Base-by-base conservation (phyloP, 2,888 invertebrate genomes). In the Chironomus tentans region DNA sequence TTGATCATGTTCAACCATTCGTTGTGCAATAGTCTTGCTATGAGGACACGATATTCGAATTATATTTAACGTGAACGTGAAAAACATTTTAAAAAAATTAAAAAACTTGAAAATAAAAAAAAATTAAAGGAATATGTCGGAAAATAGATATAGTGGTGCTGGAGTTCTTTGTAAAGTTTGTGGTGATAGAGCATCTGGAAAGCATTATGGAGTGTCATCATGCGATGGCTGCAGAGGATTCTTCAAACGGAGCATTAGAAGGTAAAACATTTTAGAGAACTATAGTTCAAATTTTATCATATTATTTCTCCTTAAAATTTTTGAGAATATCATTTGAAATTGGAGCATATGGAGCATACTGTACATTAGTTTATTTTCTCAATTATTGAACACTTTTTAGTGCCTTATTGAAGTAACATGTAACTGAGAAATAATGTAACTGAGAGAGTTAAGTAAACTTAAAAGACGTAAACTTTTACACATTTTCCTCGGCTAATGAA, bases 201-300 rank as follows among this genome's bases (percentile, higher is more conserved):
- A 65, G 21, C 65, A 65, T 65, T 65, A 65, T 24, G 65, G 95
- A 0, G 90, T 90, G 22, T 87, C 89, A 5, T 88, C 88, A 76
- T 91, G 90, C 81, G 93, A 93, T 82, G 93, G 92, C 48, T 96
- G 95, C 82, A 86, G 97, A 72, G 97, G 97, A 4, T 97, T 97
- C 86, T 97, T 97, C 86, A 97, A 97, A 83, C 86, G 96, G 79
- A 94, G 94, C 81, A 95, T 97, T 79, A 87, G 97, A 82, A 89
- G 93, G 92, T 92, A 85, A 82, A 80, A 77, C n/a, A n/a, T n/a
- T n/a, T n/a, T n/a, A n/a, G n/a, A n/a, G n/a, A n/a, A n/a, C n/a
- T n/a, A n/a, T n/a, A n/a, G n/a, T n/a, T n/a, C n/a, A n/a, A n/a
- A n/a, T n/a, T n/a, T n/a, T n/a, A n/a, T n/a, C n/a, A n/a, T n/a